These are phyloP conservation scores for Apostichopus parvimensis DNA, from an alignment of 35 echinoderm and acorn worm species.

Conservation along the genomic window DNA sequence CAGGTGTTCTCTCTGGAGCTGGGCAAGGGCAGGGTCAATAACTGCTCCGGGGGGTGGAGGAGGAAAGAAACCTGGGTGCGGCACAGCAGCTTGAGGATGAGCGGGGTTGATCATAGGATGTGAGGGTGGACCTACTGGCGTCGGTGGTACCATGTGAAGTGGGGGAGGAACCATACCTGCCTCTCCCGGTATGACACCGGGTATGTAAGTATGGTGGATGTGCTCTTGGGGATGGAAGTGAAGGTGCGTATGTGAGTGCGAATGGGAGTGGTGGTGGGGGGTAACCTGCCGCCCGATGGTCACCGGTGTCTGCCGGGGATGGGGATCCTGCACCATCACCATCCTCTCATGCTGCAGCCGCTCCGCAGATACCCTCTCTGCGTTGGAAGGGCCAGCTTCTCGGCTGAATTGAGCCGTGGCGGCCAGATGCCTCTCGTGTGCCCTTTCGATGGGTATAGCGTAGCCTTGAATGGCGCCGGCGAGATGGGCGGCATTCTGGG, in stretches of 20 bases:
- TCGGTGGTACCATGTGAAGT: constrained; percentile 20
- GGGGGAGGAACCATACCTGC: constrained; percentile 23
- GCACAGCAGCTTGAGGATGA: constrained; percentile 18
- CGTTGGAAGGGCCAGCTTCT: constrained; percentile 41
- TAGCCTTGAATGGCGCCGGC: constrained; percentile 6
- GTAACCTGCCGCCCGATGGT: constrained; percentile 39
- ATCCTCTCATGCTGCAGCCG: constrained; percentile 80
- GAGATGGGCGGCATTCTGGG: constrained; percentile 30
- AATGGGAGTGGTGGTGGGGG: constrained; percentile 95
- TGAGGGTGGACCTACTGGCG: constrained; percentile 8
- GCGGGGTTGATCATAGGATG: constrained; percentile 46
- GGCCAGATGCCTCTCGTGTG: constrained; percentile 53
- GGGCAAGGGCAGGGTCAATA: constrained; percentile 41
- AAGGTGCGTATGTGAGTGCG: constrained; percentile 96
- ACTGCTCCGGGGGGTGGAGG: constrained; percentile 47
- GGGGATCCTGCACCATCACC: constrained; percentile 70
- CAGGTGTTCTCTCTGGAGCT: constrained; percentile 39
- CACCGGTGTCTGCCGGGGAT: neutral
- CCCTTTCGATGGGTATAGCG: constrained; percentile 10
- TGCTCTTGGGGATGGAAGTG: constrained; percentile 97
- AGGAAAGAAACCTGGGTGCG: constrained; percentile 40
- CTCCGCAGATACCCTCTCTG: constrained; percentile 81
- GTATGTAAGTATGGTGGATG: constrained; percentile 87
- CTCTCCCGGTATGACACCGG: constrained; percentile 13
- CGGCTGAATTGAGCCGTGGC: constrained; percentile 31